Evolutionary conservation across 2,797 vertebrate species (phyloP), one percentile per base, ranked within the genome.

Genomic region (Gymnoscopelus braueri): DNA sequence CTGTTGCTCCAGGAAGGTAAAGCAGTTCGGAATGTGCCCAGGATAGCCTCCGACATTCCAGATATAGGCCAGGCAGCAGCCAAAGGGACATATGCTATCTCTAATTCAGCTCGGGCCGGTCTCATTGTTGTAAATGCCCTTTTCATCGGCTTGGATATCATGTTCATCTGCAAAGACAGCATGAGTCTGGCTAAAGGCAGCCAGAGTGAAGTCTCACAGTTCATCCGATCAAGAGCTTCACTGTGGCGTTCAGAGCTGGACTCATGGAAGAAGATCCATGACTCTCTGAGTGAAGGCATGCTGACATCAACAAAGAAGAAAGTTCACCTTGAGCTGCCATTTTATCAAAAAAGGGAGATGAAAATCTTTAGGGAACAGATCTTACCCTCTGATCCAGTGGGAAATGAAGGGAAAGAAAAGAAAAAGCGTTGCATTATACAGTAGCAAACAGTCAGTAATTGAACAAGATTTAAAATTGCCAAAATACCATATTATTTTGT

Each of bases 141-240:
- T 1, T 94, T 93, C 67, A 60, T 94, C 2, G 91, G 91, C 13
- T 32, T 92, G 63, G 91, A 94, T 10, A 48, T 92, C 9, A 59
- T 92, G 65, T 84, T 86, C 71, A 93, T 94, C 82, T 87, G 86
- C n/a, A 92, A 88, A 76, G 87, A 92, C 69, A 85, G 92, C 65
- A 67, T 92, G 0, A 80, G 81, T 82, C 77, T 94, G 79, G 72
- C 86, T 62, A 90, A 84, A 82, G 91, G 91, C 15, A 88, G 69
- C 13, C 74, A 92, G 74, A 87, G 80, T 4, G 65, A 90, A 2
- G 0, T 66, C 1, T 90, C 92, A 2, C 65, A 87, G 71, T 77
- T 91, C 58, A 86, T 94, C 69, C 80, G 87, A 75, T 87, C 90
- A 78, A 89, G 91, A 80, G 66, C 79, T 19, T 29, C n/a, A 14